These are phyloP conservation scores for Diglossa cyanea DNA, from an alignment of 2,797 vertebrate genomes.

Conservation along the genomic window DNA sequence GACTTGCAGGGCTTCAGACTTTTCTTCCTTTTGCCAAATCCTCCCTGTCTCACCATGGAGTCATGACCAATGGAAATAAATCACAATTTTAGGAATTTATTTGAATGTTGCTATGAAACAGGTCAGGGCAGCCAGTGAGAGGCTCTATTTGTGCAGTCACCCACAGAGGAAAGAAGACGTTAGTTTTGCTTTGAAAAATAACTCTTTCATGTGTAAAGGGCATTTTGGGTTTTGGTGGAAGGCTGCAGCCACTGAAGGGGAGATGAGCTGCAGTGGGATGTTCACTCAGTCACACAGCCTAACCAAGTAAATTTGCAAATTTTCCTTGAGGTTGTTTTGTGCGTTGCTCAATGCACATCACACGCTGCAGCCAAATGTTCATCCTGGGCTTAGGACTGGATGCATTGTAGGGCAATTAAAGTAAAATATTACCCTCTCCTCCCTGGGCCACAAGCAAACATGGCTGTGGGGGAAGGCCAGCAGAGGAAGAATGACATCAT, in stretches of 20 bases:
- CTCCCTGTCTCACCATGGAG: not conserved
- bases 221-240: not conserved
- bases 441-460: conserved; percentile 24
- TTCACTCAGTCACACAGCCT: not conserved
- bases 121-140: rapidly evolving
- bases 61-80: not conserved
- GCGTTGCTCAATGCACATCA: not conserved
- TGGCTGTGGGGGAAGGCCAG: not conserved
- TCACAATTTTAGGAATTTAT: not conserved
- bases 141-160: not conserved
- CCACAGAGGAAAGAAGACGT: not conserved
- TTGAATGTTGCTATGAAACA: conserved; percentile 32
- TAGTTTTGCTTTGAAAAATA: conserved; percentile 22
- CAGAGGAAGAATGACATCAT: conserved; percentile 29
- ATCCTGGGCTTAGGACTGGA: not conserved
- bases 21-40: not conserved
- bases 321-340: not conserved
- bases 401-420: not conserved
- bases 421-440: not conserved
- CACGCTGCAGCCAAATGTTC: not conserved
- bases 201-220: not conserved
- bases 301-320: not conserved
- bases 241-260: not conserved
- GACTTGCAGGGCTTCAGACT: not conserved
- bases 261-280: not conserved